Base-by-base conservation (phyloP, 2,113 vertebrate genomes). In the Trochalopteron elliotii region DNA sequence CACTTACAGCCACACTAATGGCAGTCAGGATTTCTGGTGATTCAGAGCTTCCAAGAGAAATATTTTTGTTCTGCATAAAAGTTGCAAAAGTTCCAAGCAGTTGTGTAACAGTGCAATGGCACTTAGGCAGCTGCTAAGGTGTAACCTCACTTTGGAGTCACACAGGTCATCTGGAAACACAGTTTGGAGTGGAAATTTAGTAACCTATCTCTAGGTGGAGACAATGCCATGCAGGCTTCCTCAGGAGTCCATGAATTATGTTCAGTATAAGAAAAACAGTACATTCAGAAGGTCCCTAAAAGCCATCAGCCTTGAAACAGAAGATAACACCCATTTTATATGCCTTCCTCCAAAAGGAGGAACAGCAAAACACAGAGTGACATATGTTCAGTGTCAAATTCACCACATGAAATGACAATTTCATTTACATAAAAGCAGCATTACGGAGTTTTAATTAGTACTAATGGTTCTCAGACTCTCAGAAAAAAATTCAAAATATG, bases 381-480 rank as follows among this genome's bases (percentile, higher is more conserved):
- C 84, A 93, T 91, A 93, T 63, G 67, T 30, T 55, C 42, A 11
- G 56, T 83, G 78, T 88, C 90, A 89, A 85, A 91, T 47, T 91
- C 91, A 67, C 78, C 24, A 40, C 84, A 37, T 19, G 87, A 91
- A 72, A 79, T 50, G 12, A 76, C 49, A 83, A 89, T 72, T 72
- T 74, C 42, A 92, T 96, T 93, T 85, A 72, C 75, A 94, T 93
- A 93, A 93, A 95, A 13, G 18, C 49, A 76, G 10, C 23, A 63
- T 87, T 85, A 85, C 35, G 83, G 72, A 22, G 49, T 70, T 96
- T 94, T 96, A 93, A 94, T 94, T 96, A 95, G 70, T 64, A 69
- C 45, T 93, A 89, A 82, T 83, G n/a, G 33, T 69, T 75, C 31
- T 33, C 57, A 30, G 21, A 55, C 24, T 45, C 57, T 28, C 44